Conservation (phyloP, 2,888 invertebrate species). For the Agrotis clavis region DNA sequence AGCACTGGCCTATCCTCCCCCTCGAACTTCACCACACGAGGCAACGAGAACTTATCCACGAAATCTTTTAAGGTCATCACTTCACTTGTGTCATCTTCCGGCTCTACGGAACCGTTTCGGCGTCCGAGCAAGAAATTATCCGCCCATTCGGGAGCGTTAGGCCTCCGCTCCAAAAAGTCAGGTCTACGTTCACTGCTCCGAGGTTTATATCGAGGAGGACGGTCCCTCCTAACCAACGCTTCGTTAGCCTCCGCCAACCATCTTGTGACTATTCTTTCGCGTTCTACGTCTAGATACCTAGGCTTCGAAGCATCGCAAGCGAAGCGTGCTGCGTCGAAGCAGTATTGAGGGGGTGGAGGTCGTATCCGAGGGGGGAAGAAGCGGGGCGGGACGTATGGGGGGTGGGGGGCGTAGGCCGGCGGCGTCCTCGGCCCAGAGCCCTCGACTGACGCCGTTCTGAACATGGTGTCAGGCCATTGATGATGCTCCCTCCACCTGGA, state of each 20-base stretch:
- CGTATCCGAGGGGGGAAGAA: constrained; percentile 87
- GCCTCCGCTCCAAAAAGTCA: constrained; percentile 84
- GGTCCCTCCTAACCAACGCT: constrained; percentile 85
- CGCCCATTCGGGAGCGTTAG: constrained; percentile 84
- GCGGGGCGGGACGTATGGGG: constrained; percentile 86
- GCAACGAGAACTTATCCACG: constrained; percentile 92
- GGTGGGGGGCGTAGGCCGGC: constrained; percentile 89
- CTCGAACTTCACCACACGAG: constrained; percentile 91
- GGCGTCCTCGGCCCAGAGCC: constrained; percentile 89
- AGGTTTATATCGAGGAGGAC: constrained; percentile 87
- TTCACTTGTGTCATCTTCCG: constrained; percentile 87
- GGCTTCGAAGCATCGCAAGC: constrained; percentile 89
- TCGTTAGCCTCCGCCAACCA: constrained; percentile 90
- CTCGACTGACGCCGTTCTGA: constrained; percentile 90
- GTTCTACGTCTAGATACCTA: constrained; percentile 87
- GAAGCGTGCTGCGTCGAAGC: constrained; percentile 90
- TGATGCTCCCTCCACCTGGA: constrained; percentile 78
- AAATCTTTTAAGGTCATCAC: constrained; percentile 90
- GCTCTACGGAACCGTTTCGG: constrained; percentile 85
- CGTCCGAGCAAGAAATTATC: constrained; percentile 86
- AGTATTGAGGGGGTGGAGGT: constrained; percentile 89
- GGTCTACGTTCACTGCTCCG: constrained; percentile 88
- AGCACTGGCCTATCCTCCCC: constrained; percentile 91
- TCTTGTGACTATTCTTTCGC: constrained; percentile 87
- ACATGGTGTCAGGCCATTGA: constrained; percentile 89